Conservation (phyloP, 2,113 vertebrate species). For the Maylandia zebra region DNA sequence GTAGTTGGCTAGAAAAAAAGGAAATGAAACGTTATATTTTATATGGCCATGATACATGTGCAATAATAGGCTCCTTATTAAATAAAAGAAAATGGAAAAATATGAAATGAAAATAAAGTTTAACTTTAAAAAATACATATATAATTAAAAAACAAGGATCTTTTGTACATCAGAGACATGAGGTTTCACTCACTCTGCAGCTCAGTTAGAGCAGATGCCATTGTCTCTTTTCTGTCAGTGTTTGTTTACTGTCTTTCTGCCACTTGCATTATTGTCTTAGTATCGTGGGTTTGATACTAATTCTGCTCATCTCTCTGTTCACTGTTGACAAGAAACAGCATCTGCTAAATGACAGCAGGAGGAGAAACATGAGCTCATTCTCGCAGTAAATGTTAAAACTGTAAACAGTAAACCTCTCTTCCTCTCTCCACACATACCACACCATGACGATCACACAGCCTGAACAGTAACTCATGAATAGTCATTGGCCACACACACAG, state of each 20-base stretch:
- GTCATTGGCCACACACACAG: constrained; percentile 8
- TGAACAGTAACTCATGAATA: constrained; percentile 2
- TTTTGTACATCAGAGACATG: not conserved
- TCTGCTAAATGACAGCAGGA: constrained; percentile 2
- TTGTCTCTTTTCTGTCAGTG: not conserved
- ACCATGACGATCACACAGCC: not conserved
- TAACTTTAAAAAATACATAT: not conserved
- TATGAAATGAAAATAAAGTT: not conserved
- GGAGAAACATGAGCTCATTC: constrained; percentile 17
- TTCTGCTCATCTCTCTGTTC: not conserved
- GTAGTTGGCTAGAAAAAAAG: not conserved
- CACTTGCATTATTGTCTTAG: not conserved
- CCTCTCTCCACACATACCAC: not conserved
- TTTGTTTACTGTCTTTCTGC: not conserved
- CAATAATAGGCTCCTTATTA: not conserved
- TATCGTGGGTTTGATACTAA: not conserved
- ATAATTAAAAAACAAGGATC: not conserved
- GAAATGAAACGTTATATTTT: not conserved
- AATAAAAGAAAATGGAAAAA: not conserved
- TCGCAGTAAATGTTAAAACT: constrained; percentile 23
- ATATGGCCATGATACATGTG: not conserved
- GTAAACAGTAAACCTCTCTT: constrained; percentile 19
- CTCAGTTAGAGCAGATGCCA: not conserved
- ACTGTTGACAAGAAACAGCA: not conserved
- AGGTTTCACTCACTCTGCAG: not conserved